Evolutionary conservation across 2,113 vertebrate species (phyloP), one percentile per base, ranked within the genome.

Genomic region (Microcebus jonahi): DNA sequence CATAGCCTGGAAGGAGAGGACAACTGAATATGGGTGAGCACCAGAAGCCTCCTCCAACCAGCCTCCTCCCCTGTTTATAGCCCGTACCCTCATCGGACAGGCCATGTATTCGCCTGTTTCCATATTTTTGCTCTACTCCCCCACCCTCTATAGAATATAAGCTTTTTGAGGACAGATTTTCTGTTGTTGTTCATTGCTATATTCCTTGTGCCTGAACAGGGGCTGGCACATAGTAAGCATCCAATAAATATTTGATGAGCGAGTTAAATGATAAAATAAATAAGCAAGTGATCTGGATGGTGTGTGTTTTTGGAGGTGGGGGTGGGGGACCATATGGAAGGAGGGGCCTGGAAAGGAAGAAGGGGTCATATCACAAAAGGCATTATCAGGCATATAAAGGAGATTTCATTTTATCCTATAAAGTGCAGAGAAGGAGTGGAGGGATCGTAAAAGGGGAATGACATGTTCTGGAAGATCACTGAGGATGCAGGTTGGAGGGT

Each of bases 11-110:
- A 59, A 50, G 61, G 68, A 67, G 34, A 48, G 13, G 73, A 63
- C 42, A 13, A 0, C 1, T 84, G 50, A n/a, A 20, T 10, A 2
- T 5, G 55, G 11, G n/a, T 70, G 59, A 55, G 45, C 0, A 0
- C 55, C 18, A 14, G 71, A 89, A 71, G 36, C 36, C 42, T 34
- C 36, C 18, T 6, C 55, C 17, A 48, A n/a, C 42, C 63, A 2
- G 18, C 67, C 29, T 20, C n/a, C n/a, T 31, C 3, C 48, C 27
- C 45, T 2, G 21, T 42, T 36, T 3, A 0, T 6, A 34, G 23
- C 80, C 86, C 18, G 48, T 48, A 13, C 48, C 80, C 10, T 31
- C 36, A 1, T n/a, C 29, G 39, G 13, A 55, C 45, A 17, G 8
- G 5, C 65, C 13, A 25, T 14, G 2, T 5, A 39, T 87, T 59